phyloP scores from a whole-genome alignment of 2,888 invertebrate genomes.

The Dicyrtoma fusca region DNA sequence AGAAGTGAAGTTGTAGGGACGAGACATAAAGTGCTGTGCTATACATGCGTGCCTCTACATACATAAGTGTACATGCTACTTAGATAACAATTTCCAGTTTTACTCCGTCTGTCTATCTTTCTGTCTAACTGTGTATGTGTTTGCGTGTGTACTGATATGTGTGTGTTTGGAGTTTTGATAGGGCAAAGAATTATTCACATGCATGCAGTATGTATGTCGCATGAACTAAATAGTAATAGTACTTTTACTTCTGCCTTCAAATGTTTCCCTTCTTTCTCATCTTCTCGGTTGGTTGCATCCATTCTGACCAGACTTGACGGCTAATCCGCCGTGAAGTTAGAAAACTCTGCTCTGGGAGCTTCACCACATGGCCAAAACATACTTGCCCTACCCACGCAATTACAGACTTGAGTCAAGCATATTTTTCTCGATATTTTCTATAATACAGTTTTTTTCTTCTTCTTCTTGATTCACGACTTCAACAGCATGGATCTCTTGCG shows the following conservation, averaged over 20 bases:
- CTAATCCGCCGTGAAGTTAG: constrained; percentile 57
- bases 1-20: too few relatives aligned
- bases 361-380: constrained; percentile 51
- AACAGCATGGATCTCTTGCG: too few relatives aligned
- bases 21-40: background rate
- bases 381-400: constrained; percentile 37
- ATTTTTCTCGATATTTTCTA: constrained; percentile 26
- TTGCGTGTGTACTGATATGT: background rate
- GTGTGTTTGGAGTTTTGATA: background rate
- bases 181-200: too few relatives aligned
- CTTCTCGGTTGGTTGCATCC: constrained; percentile 56
- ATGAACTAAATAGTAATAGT: constrained; percentile 21
- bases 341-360: constrained; percentile 54
- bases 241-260: constrained; percentile 37
- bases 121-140: background rate
- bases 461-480: background rate
- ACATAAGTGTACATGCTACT: too few relatives aligned
- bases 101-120: too few relatives aligned
- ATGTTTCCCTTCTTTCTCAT: constrained; percentile 55
- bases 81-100: too few relatives aligned
- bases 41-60: background rate
- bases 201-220: background rate
- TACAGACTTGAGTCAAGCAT: constrained; percentile 28
- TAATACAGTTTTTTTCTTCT: background rate
- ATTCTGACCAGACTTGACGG: constrained; percentile 57